phyloP scores from a whole-genome alignment of 2,888 invertebrate genomes.

The Microctonus hyperodae region DNA sequence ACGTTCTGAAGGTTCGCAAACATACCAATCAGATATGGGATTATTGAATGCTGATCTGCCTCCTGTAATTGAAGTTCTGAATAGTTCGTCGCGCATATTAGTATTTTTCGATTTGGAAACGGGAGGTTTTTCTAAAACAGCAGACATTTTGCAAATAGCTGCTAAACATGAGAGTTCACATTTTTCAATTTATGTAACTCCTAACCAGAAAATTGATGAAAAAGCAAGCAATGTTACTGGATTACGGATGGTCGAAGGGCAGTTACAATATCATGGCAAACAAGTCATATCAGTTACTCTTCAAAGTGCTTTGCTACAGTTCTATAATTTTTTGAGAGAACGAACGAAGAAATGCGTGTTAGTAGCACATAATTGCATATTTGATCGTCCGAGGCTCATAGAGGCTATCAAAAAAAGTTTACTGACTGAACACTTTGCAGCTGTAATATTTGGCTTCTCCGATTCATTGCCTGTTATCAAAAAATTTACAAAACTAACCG shows the following conservation, averaged over 20 bases:
- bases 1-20: no score
- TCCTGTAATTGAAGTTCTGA: no score
- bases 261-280: conserved; percentile 11
- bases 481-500: conserved; percentile 17
- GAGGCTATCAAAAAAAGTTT: conserved; percentile 17
- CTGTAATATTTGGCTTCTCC: conserved; percentile 28
- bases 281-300: no score
- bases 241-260: conserved; percentile 10
- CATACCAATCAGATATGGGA: no score
- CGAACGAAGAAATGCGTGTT: conserved; percentile 30
- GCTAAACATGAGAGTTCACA: conserved; percentile 25
- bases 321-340: no score
- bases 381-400: conserved; percentile 29
- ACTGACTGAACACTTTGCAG: conserved; percentile 25
- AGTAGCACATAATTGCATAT: conserved; percentile 32
- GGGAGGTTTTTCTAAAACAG: conserved; percentile 3
- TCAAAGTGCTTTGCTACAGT: no score
- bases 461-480: conserved; percentile 31
- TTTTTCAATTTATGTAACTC: conserved; percentile 33
- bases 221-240: conserved; percentile 26
- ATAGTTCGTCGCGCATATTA: no score
- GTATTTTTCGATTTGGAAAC: conserved; percentile 37
- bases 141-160: conserved; percentile 36
- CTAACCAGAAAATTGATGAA: conserved; percentile 29
- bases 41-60: no score